Base-by-base conservation (phyloP, 92 coral and sea anemone species). In the Epizoanthus stellaris region DNA sequence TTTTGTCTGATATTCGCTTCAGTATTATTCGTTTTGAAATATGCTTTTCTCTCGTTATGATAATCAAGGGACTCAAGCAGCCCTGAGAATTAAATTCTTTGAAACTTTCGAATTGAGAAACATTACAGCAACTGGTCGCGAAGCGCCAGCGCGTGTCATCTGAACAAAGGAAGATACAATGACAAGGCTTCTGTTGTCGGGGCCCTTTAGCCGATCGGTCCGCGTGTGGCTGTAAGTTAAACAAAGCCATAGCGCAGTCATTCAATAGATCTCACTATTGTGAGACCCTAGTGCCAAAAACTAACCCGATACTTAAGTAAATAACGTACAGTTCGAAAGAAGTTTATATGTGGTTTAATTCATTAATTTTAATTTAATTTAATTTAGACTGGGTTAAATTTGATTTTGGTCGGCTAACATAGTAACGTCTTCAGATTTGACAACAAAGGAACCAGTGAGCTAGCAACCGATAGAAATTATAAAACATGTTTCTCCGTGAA, bases 41-140 rank as follows among this genome's bases (percentile, higher is more conserved):
- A 45, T 9, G 17, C 23, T 40, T 73, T 30, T 61, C 12, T 77
- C 36, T 34, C 19, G 25, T 75, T 60, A 40, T 77, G 62, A 60
- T 21, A 63, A 40, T 79, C 10, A 63, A 79, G 19, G 72, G 52
- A 40, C 53, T 63, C 60, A 40, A 2, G 20, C 3, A 62, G 7
- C 49, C 25, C n/a, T 16, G 25, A 43, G 82, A 76, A 76, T 60
- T 59, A n/a, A 54, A 59, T 76, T 76, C 68, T 59, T 60, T 76
- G 36, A 60, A 76, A n/a, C 14, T 3, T 36, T 38, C 67, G 3
- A 9, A 76, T 16, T 38, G 40, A 76, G 25, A 59, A n/a, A 36
- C 23, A 42, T 60, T 12, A 0, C 56, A 17, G 45, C 69, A 58
- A 76, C 67, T 76, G 82, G 43, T 76, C 40, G 42, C 21, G 25